phyloP scores from a whole-genome alignment of 2,888 invertebrate genomes.

The Xestia ashworthii region DNA sequence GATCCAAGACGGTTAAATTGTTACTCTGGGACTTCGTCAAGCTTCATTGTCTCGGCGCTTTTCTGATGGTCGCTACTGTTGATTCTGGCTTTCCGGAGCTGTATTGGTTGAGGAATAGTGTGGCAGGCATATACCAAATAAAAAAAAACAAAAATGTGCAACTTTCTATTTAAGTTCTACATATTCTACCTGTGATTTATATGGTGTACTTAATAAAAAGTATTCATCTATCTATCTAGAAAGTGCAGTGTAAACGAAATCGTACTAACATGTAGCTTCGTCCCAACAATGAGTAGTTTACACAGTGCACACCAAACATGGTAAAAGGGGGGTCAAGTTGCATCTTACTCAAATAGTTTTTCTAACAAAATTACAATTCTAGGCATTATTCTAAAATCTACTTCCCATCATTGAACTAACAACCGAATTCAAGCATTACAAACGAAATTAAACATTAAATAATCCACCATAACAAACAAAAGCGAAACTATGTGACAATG shows the following conservation, averaged over 20 bases:
- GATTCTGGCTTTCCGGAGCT: not conserved
- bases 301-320: not conserved
- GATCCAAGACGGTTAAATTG: not conserved
- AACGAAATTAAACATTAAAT: conserved; percentile 19
- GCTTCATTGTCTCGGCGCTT: not conserved
- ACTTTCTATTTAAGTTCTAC: too few relatives aligned
- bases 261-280: not conserved
- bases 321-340: not conserved
- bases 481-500: conserved; percentile 59
- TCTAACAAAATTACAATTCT: not conserved
- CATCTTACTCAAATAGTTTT: not conserved
- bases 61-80: not conserved
- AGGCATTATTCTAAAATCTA: not conserved
- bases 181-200: too few relatives aligned
- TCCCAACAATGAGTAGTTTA: not conserved
- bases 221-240: too few relatives aligned
- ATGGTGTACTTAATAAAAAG: too few relatives aligned
- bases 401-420: not conserved
- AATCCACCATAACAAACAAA: conserved; percentile 31
- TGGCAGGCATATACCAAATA: too few relatives aligned
- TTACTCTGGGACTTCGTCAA: not conserved
- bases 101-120: not conserved
- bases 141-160: too few relatives aligned
- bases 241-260: too few relatives aligned
- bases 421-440: not conserved